Percentiles rank a stretch among this genome's conserved stretches.
Conservation (phyloP, 2,797 vertebrate genomes). For the Garrulus glandarius region DNA sequence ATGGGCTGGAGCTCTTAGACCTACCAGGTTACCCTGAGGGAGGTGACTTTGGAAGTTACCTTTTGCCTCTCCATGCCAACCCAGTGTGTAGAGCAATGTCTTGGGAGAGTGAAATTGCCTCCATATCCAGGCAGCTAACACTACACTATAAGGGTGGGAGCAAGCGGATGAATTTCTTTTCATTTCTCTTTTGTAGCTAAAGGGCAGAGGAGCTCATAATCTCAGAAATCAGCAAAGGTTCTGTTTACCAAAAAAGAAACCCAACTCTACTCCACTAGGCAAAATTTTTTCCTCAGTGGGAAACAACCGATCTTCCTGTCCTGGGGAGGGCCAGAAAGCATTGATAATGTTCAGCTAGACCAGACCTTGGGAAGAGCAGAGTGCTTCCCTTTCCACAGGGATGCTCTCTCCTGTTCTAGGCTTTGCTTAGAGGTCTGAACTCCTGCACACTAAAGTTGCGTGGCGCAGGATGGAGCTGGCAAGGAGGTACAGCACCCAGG, state of each 20-base stretch:
- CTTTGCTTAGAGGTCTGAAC: conserved; percentile 48
- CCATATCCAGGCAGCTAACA: conserved; percentile 32
- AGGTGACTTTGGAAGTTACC: conserved; percentile 6
- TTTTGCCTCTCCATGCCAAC: background rate
- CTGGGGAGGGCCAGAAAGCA: conserved; percentile 24
- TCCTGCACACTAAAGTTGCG: conserved; percentile 18
- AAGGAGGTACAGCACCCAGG: conserved; percentile 45
- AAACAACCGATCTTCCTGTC: conserved; percentile 22
- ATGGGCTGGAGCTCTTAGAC: conserved; percentile 8
- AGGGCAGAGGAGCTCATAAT: conserved; percentile 49
- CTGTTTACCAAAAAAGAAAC: conserved; percentile 64
- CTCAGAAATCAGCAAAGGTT: conserved; percentile 40
- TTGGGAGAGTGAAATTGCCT: conserved; percentile 17
- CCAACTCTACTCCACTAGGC: conserved; percentile 32
- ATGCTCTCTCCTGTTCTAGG: conserved; percentile 47
- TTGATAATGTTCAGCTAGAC: conserved; percentile 19
- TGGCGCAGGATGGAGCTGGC: conserved; percentile 49
- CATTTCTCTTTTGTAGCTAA: conserved; percentile 52
- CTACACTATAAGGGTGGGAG: conserved; percentile 30
- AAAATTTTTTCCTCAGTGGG: background rate
- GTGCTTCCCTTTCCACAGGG: conserved; percentile 47
- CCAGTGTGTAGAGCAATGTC: conserved; percentile 11
- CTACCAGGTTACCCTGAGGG: background rate
- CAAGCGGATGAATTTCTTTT: conserved; percentile 45
- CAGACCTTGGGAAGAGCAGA: conserved; percentile 59